phyloP scores from a whole-genome alignment of 1,140 invertebrate species.

The Ruditapes philippinarum region DNA sequence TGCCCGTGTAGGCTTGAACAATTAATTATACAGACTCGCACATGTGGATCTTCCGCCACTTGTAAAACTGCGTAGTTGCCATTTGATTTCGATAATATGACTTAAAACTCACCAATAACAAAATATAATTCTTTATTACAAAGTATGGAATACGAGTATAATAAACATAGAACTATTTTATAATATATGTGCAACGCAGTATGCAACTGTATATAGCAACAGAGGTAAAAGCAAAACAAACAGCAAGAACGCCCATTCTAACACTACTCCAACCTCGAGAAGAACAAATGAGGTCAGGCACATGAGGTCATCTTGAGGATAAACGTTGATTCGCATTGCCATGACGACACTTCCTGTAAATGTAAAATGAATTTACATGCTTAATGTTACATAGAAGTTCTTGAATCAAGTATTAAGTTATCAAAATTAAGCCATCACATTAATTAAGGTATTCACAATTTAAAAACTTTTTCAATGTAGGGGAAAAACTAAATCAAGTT shows the following conservation, averaged over 20 bases:
- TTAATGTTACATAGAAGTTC: background rate
- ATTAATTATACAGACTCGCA: too few species aligned
- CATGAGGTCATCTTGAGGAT: background rate
- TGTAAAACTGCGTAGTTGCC: too few species aligned
- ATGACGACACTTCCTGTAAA: constrained; percentile 40
- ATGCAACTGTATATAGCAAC: background rate
- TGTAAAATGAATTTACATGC: background rate
- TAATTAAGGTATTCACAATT: too few species aligned
- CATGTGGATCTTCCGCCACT: too few species aligned
- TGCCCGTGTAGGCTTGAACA: too few species aligned
- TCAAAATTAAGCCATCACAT: too few species aligned
- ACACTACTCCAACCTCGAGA: constrained; percentile 14
- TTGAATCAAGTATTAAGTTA: background rate
- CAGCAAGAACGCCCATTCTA: constrained; percentile 54
- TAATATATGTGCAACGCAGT: background rate
- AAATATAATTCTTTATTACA: too few species aligned
- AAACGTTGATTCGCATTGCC: background rate
- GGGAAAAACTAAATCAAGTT: background rate
- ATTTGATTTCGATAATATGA: too few species aligned
- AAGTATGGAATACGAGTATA: too few species aligned
- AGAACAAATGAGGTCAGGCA: background rate
- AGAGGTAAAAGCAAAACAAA: constrained; percentile 25
- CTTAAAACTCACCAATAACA: too few species aligned
- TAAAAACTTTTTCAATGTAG: background rate
- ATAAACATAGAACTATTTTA: too few species aligned